A percentile compares a stretch with the other conserved stretches of the same genome.
phyloP scores from a whole-genome alignment of 2,888 invertebrate genomes.

The Drosophila rubida region DNA sequence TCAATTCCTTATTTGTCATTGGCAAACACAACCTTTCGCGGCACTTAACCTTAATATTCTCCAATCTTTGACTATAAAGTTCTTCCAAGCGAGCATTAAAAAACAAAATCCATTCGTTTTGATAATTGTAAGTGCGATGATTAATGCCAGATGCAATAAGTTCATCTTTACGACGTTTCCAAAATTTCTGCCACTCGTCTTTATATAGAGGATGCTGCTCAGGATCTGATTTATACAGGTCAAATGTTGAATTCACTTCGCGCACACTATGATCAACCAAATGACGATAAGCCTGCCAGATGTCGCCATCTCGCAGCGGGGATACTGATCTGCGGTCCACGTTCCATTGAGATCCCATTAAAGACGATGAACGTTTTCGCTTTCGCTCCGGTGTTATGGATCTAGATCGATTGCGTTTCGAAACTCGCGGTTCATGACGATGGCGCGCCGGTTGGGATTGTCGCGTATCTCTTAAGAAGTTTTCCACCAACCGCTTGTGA shows the following conservation, averaged over 20 bases:
- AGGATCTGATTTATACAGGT: constrained; percentile 87
- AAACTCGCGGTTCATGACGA: constrained; percentile 13
- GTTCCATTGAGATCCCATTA: constrained; percentile 50
- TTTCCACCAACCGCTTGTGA: constrained; percentile 82
- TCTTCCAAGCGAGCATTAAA: constrained; percentile 93
- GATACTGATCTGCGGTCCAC: constrained; percentile 73
- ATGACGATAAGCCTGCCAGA: constrained; percentile 83
- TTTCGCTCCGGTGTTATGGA: constrained; percentile 47
- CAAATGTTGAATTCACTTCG: constrained; percentile 86
- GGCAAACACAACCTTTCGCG: constrained; percentile 78
- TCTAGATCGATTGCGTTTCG: constrained; percentile 49
- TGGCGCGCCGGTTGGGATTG: constrained; percentile 24
- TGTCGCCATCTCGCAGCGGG: constrained; percentile 76
- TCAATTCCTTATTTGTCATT: constrained; percentile 86
- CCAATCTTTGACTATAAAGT: constrained; percentile 89
- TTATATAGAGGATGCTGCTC: constrained; percentile 94
- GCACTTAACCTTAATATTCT: constrained; percentile 81
- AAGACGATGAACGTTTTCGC: constrained; percentile 13
- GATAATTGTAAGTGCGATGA: constrained; percentile 91
- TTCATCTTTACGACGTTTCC: constrained; percentile 92
- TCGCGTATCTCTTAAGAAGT: constrained; percentile 76
- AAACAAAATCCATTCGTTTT: constrained; percentile 93
- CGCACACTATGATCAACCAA: constrained; percentile 76
- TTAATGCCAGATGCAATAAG: constrained; percentile 86
- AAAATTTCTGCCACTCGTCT: constrained; percentile 95